Base-by-base conservation (phyloP, 2,797 vertebrate species). In the Numenius phaeopus region DNA sequence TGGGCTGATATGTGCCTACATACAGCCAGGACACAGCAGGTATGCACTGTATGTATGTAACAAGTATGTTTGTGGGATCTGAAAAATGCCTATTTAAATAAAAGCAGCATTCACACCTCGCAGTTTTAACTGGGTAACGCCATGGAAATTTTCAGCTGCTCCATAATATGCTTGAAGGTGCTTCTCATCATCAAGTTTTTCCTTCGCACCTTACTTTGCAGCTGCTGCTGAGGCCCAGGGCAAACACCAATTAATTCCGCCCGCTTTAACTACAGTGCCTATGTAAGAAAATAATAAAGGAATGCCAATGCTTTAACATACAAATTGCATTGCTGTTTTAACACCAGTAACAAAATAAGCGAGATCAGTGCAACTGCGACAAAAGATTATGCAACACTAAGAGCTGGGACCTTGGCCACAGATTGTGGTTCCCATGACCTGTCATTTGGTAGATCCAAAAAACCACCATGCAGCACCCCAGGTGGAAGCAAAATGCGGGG, bases 11-110 rank as follows among this genome's bases (percentile, higher is more conserved):
- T 1, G 34, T 37, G 9, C 44, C 44, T 29, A 9, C 1, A 1
- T 10, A 37, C 16, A 58, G 42, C 20, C 5, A 6, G 21, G 21
- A 81, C 46, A 34, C 42, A 77, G 44, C 23, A 57, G 16, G 15
- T 44, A 50, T 3, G 18, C 29, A 40, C 23, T 7, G 4, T 37
- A 50, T 16, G 44, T 21, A 26, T 34, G 27, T 23, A 46, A 70
- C 34, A 83, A 18, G 27, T 71, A 66, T 17, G 20, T 18, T 46
- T 34, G 27, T 13, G 15, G 30, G 57, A 90, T 37, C 17, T 73
- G 69, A 90, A 87, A 95, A 94, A 78, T 26, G 19, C 34, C n/a
- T 19, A 3, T 27, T 94, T 42, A 58, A 81, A 81, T 59, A 70
- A 78, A 73, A 77, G 9, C 39, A 81, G 30, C 11, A 55, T 57